Percentiles rank a stretch among this genome's conserved stretches.
Evolutionary conservation across 1,140 invertebrate genomes (phyloP).

Genomic region (Idris sp.): DNA sequence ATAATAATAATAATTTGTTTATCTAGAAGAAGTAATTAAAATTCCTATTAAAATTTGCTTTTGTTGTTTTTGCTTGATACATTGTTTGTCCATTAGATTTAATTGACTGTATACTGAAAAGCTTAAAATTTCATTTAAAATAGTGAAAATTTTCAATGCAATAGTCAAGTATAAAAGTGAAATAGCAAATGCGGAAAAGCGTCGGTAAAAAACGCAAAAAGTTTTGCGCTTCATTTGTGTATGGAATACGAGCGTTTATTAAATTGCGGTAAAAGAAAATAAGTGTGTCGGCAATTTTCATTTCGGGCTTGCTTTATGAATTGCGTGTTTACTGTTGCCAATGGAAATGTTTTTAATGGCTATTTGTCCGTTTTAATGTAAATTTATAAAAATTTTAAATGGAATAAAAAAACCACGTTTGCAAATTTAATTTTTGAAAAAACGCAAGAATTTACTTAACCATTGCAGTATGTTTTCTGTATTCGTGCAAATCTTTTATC

Average conservation of each 20-base stretch:
- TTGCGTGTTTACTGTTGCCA: constrained; percentile 3
- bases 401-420: constrained; percentile 13
- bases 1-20: too few species aligned
- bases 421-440: background rate
- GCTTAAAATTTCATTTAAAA: too few species aligned
- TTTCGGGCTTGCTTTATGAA: constrained; percentile 17
- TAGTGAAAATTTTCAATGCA: background rate
- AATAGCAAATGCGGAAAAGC: background rate
- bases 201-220: constrained; percentile 3
- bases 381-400: constrained; percentile 34
- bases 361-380: constrained; percentile 33
- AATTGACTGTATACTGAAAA: too few species aligned
- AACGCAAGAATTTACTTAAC: too few species aligned
- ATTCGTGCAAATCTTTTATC: too few species aligned
- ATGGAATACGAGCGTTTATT: constrained; percentile 22
- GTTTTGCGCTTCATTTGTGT: constrained; percentile 28
- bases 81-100: too few species aligned
- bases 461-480: background rate
- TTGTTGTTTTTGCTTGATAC: too few species aligned
- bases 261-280: constrained; percentile 29
- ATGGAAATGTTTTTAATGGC: constrained; percentile 24
- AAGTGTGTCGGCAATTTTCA: constrained; percentile 11
- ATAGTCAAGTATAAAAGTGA: background rate
- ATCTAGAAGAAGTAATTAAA: too few species aligned
- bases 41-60: too few species aligned